These are phyloP conservation scores for Manacus vitellinus DNA, from an alignment of 2,113 vertebrate genomes.

Conservation along the genomic window DNA sequence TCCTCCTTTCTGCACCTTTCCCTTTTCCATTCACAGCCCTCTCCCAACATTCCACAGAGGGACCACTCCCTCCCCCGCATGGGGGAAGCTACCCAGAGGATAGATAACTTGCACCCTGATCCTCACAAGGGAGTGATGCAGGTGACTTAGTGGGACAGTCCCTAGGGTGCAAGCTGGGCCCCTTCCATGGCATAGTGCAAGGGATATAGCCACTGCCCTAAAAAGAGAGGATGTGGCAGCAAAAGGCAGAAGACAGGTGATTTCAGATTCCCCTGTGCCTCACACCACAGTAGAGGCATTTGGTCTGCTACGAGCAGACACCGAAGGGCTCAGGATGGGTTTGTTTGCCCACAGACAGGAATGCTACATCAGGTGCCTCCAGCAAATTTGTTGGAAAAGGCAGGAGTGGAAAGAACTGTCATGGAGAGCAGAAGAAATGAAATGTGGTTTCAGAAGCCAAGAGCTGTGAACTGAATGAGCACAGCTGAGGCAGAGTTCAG, in stretches of 20 bases:
- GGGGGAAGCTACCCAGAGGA: not conserved
- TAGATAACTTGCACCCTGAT: not conserved
- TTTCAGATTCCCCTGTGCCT: not conserved
- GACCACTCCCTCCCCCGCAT: fast-evolving
- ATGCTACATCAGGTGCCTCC: not conserved
- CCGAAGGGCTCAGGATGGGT: not conserved
- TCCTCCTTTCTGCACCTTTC: constrained; percentile 1
- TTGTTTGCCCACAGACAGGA: not conserved
- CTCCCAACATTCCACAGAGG: not conserved
- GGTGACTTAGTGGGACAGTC: not conserved
- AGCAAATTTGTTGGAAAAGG: not conserved
- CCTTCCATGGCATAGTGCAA: not conserved
- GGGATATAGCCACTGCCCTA: not conserved
- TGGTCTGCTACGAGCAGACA: not conserved
- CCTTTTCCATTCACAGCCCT: not conserved
- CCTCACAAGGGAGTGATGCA: not conserved
- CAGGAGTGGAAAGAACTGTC: not conserved
- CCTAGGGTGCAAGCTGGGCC: not conserved
- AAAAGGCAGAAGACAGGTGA: not conserved
- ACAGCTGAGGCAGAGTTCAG: not conserved
- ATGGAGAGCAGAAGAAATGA: not conserved
- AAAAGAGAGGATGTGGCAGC: not conserved
- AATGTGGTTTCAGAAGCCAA: not conserved
- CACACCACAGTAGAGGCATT: fast-evolving
- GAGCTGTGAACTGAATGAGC: not conserved